These are phyloP conservation scores for Agrotis ipsilon DNA, from an alignment of 2,888 invertebrate genomes.

Conservation along the genomic window DNA sequence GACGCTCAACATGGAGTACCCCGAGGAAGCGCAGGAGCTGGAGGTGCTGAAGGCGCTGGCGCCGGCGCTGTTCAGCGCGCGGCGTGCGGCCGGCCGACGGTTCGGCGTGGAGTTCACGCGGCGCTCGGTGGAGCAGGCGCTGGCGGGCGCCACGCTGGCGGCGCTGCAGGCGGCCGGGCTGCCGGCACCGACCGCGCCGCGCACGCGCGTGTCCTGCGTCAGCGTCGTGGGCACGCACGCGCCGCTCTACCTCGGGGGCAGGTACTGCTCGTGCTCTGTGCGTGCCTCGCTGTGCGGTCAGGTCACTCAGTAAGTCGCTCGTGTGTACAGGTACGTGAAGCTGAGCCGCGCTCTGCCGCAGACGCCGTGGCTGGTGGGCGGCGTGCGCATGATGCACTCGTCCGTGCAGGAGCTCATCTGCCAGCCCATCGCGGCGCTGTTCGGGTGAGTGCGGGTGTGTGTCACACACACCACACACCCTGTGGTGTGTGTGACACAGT, in stretches of 20 bases:
- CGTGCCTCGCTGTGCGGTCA: neutral
- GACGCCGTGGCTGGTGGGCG: slow-evolving; percentile 98
- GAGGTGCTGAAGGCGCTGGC: slow-evolving; percentile 83
- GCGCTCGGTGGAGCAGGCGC: slow-evolving; percentile 91
- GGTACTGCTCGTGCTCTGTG: slow-evolving; percentile 63
- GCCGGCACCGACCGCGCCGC: slow-evolving; percentile 85
- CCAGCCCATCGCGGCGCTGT: slow-evolving; percentile 91
- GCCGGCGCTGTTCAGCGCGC: slow-evolving; percentile 82
- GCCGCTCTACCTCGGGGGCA: slow-evolving; percentile 83
- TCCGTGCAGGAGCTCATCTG: slow-evolving; percentile 98
- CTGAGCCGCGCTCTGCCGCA: slow-evolving; percentile 96
- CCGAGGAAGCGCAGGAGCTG: slow-evolving; percentile 89
- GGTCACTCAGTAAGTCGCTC: neutral
- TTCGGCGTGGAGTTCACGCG: slow-evolving; percentile 92
- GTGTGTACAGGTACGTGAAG: slow-evolving; percentile 94
- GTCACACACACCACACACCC: too few relatives aligned
- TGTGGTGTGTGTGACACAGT: neutral
- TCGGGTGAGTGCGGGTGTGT: slow-evolving; percentile 86
- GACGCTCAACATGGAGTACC: slow-evolving; percentile 91
- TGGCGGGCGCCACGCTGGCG: slow-evolving; percentile 84
- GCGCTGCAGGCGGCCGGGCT: slow-evolving; percentile 59
- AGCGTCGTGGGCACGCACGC: slow-evolving; percentile 86
- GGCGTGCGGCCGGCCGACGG: slow-evolving; percentile 78
- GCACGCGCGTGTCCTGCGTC: slow-evolving; percentile 89
- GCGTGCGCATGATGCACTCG: slow-evolving; percentile 94